Percentiles rank a stretch among this genome's conserved stretches.
phyloP scores from a whole-genome alignment of 2,888 invertebrate genomes.

The Temnothorax rugatulus region DNA sequence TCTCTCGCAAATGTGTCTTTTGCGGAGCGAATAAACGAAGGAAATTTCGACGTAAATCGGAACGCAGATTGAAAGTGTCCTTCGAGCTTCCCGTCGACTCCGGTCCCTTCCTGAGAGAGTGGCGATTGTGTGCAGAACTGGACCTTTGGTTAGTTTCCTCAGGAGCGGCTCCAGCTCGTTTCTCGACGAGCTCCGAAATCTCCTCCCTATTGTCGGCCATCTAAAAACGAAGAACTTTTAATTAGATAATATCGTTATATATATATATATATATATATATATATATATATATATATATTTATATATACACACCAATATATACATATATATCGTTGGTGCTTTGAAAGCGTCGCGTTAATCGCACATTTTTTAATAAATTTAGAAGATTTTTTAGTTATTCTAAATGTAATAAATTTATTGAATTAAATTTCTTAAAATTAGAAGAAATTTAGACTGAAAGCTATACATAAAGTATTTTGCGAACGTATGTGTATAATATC shows the following conservation, averaged over 20 bases:
- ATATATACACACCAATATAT: no score
- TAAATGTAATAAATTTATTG: no score
- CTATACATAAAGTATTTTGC: not conserved
- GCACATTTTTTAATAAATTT: not conserved
- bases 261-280: not conserved
- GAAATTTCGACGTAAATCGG: not conserved
- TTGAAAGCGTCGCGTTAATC: not conserved
- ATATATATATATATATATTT: not conserved
- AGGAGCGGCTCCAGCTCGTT: conserved; percentile 86
- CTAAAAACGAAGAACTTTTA: not conserved
- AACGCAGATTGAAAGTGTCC: not conserved
- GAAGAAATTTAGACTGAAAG: not conserved
- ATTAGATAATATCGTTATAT: not conserved
- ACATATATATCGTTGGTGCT: not conserved
- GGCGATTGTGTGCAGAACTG: conserved; percentile 85
- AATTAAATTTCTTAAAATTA: no score
- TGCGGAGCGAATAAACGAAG: not conserved
- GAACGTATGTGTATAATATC: not conserved
- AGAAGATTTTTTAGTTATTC: not conserved
- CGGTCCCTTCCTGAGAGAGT: conserved; percentile 84
- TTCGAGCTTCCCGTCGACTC: no score
- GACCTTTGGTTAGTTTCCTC: conserved; percentile 86
- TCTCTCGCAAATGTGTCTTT: not conserved
- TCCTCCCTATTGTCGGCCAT: no score
- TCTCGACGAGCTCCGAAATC: no score